Evolutionary conservation across 2,888 invertebrate genomes (phyloP).

Genomic region (Xanthia togata): DNA sequence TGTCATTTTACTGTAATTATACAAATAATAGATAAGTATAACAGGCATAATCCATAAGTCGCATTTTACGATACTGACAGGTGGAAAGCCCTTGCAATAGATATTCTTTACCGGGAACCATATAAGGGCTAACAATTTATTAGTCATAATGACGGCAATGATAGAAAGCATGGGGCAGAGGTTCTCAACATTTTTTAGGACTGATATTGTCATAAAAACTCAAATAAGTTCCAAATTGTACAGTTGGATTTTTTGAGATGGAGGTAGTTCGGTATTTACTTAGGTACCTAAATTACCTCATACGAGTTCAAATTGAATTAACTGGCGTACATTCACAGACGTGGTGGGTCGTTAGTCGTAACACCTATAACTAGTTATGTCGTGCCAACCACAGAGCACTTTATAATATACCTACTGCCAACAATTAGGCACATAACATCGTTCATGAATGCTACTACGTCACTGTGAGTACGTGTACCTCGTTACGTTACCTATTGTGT

Average conservation of each 20-base stretch:
- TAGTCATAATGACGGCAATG: slow-evolving; percentile 46
- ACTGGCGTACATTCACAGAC: neutral
- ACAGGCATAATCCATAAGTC: neutral
- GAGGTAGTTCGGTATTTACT: neutral
- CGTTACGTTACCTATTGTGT: too few species aligned
- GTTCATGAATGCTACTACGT: too few species aligned
- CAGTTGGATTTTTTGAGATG: neutral
- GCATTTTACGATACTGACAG: slow-evolving; percentile 17
- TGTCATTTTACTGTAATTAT: neutral
- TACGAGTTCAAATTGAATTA: neutral
- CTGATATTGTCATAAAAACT: too few species aligned
- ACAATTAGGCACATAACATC: too few species aligned
- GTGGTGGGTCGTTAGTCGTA: neutral
- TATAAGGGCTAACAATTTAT: slow-evolving; percentile 30
- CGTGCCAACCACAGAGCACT: neutral
- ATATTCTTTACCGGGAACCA: slow-evolving; percentile 34
- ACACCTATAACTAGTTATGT: neutral
- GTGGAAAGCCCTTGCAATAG: slow-evolving; percentile 14
- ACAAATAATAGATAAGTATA: neutral
- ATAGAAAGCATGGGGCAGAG: slow-evolving; percentile 45
- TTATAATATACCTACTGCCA: too few species aligned
- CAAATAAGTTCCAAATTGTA: neutral
- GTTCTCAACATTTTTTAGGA: slow-evolving; percentile 22
- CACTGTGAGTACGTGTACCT: too few species aligned
- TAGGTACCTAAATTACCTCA: neutral